Conservation (phyloP, 1,140 invertebrate genomes). For the Agraylea sexmaculata region DNA sequence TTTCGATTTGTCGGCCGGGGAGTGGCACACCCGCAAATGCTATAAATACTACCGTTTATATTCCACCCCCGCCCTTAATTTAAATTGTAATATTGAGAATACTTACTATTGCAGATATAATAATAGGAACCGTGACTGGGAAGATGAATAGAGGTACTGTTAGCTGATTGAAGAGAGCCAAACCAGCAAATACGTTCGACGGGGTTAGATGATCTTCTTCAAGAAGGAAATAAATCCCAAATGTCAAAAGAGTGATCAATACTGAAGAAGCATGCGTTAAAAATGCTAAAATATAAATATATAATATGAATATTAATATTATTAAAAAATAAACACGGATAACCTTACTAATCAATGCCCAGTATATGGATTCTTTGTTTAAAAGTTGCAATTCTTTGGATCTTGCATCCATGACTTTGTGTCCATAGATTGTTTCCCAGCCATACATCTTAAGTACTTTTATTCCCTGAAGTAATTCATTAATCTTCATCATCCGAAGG, state of each 20-base stretch:
- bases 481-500: conserved; percentile 59
- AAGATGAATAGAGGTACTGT: conserved; percentile 69
- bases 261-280: conserved; percentile 62
- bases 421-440: conserved; percentile 65
- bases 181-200: conserved; percentile 58
- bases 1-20: no score
- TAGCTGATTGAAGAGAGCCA: conserved; percentile 70
- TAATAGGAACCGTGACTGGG: conserved; percentile 64
- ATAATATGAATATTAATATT: conserved; percentile 13
- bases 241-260: conserved; percentile 59
- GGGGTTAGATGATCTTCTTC: conserved; percentile 48
- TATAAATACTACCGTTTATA: no score
- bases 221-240: conserved; percentile 49
- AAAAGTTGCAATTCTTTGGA: conserved; percentile 59
- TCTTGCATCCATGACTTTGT: conserved; percentile 51
- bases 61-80: no score
- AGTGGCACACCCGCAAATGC: no score
- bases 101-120: conserved; percentile 61
- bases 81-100: neutral
- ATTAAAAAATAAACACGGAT: neutral
- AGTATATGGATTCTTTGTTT: conserved; percentile 61
- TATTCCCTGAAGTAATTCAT: conserved; percentile 71
- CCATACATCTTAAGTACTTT: conserved; percentile 70
- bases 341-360: conserved; percentile 57
- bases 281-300: conserved; percentile 42